Evolutionary conservation across 2,797 vertebrate genomes (phyloP), one percentile per base, ranked within the genome.

Genomic region (Pyrrhura leucotis): DNA sequence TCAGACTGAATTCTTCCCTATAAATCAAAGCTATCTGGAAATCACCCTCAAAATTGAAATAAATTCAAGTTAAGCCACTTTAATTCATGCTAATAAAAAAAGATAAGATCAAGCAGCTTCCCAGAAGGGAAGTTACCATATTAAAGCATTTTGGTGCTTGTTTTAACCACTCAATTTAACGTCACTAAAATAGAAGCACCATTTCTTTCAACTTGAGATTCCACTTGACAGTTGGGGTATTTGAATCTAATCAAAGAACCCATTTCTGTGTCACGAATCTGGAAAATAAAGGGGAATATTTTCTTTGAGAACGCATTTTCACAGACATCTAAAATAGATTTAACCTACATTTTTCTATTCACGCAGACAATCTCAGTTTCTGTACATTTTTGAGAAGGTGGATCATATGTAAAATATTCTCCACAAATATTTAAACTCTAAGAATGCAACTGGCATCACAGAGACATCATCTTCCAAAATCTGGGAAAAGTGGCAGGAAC

Each of bases 1-100:
- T 88, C 62, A 51, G 75, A 73, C 20, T 26, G 5, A 91, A 73
- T 47, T n/a, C 42, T 42, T 75, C n/a, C n/a, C 39, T 53, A 50
- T 73, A 76, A 89, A 95, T 81, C 78, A 87, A 91, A 74, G 51
- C 78, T 62, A 91, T 59, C 54, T 84, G n/a, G 42, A 94, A 91
- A 68, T 58, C 7, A 89, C 25, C 74, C 23, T 62, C 69, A 75
- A 65, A 88, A 93, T 4, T 69, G 35, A 89, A 81, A 68, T 69
- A 21, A 92, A 85, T 90, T 74, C 28, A 85, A 92, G 62, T 81
- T 89, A 93, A 84, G 53, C 35, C 87, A 85, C 50, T 72, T 6
- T 89, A 93, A 94, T 78, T 81, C 85, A 48, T 5, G 21, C n/a
- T 94, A 89, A 89, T 72, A 72, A 75, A 72, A 74, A 71, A 75